Percentiles rank a stretch among this genome's conserved stretches.
Evolutionary conservation across 1,140 invertebrate species (phyloP).

Genomic region (Drosophila ohnishii): DNA sequence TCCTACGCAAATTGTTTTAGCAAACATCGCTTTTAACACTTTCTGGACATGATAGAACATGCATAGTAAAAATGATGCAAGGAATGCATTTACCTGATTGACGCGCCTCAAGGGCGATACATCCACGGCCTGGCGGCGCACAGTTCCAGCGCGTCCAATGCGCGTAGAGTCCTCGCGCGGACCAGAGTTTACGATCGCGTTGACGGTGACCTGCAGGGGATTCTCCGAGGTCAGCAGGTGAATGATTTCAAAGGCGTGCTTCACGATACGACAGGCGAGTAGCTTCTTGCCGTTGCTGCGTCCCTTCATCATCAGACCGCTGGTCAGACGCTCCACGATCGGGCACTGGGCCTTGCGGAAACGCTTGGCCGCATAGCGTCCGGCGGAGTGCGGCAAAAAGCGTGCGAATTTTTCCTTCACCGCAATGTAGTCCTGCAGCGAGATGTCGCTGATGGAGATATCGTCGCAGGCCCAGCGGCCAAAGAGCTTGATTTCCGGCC

Average conservation of each 20-base stretch:
- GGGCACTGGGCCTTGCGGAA: constrained; percentile 99
- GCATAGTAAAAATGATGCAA: background rate
- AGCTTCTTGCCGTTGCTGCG: constrained; percentile 99
- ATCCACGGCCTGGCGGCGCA: constrained; percentile 99
- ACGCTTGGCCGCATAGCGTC: constrained; percentile 98
- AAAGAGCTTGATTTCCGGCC: constrained; percentile 98
- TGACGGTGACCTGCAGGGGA: constrained; percentile 87
- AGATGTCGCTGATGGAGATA: constrained; percentile 99
- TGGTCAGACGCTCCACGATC: constrained; percentile 98
- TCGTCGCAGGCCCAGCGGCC: constrained; percentile 99
- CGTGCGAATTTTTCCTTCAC: constrained; percentile 99
- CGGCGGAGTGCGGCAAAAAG: constrained; percentile 98
- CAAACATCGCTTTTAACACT: too few relatives aligned
- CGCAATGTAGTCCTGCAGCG: constrained; percentile 98
- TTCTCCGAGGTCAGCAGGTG: constrained; percentile 98
- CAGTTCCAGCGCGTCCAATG: constrained; percentile 99
- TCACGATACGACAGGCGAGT: constrained; percentile 99
- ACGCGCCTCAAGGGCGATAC: constrained; percentile 98
- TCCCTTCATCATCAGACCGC: constrained; percentile 99
- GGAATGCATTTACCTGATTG: constrained; percentile 88
- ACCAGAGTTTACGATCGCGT: constrained; percentile 88
- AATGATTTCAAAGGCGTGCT: constrained; percentile 99
- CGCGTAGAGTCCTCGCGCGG: constrained; percentile 99
- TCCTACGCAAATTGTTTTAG: too few relatives aligned
- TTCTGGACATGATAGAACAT: background rate